Evolutionary conservation across 1,140 invertebrate genomes (phyloP).

Genomic region (Camponotus vicinus): DNA sequence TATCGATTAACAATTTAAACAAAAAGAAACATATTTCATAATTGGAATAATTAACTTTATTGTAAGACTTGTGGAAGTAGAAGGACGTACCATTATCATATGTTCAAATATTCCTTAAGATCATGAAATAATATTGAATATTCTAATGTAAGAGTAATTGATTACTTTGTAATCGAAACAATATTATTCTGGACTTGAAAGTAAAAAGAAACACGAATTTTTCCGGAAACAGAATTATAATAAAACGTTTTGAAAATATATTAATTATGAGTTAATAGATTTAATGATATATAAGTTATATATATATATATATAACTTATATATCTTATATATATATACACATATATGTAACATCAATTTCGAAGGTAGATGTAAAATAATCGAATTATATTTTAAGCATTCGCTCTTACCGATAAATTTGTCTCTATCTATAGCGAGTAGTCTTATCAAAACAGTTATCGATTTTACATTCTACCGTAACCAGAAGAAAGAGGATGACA

Average conservation of each 20-base stretch:
- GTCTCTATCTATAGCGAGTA: neutral
- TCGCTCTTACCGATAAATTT: neutral
- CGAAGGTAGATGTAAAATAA: neutral
- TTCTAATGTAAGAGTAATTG: neutral
- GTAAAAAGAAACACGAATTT: neutral
- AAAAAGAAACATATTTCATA: neutral
- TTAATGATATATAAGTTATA: neutral
- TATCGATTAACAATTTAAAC: slow-evolving; percentile 27
- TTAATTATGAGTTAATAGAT: neutral
- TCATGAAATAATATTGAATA: neutral
- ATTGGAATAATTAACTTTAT: neutral
- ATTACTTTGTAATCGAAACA: neutral
- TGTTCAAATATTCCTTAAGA: neutral
- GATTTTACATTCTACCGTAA: slow-evolving; percentile 51
- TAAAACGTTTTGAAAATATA: neutral
- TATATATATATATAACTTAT: no score
- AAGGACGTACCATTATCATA: neutral
- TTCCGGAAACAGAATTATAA: neutral
- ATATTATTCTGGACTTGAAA: neutral
- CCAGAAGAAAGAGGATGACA: slow-evolving; percentile 56
- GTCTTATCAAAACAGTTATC: slow-evolving; percentile 53
- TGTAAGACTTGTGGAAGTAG: neutral
- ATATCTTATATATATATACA: no score
- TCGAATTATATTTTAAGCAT: slow-evolving; percentile 1
- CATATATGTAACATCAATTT: neutral